Base-by-base conservation (phyloP, 2,888 invertebrate genomes). In the Drosophila phalerata region DNA sequence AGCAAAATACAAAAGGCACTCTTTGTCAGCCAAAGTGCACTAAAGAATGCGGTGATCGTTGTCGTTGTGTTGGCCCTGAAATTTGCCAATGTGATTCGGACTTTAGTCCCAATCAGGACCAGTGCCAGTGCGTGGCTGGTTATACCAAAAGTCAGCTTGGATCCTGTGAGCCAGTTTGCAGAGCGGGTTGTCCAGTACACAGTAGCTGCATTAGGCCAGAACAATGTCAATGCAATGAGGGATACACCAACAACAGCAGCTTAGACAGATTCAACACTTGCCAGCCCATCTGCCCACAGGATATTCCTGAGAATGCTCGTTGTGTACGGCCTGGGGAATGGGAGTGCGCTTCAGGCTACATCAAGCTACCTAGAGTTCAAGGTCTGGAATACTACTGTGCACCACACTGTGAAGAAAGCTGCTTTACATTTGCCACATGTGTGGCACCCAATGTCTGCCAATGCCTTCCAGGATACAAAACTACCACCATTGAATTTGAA, bases 341-440 rank as follows among this genome's bases (percentile, higher is more conserved):
- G 55, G 56, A 51, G 2, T 87, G 89, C 30, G 30, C 66, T 19
- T 5, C 10, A 1, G 85, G 82, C 2, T 84, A 79, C n/a, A 13
- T 47, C 8, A 72, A 63, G 10, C 32, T 63, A 0, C 40, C 19
- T 11, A 19, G 5, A 6, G 2, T 1, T 0, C 5, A 69, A 9
- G 34, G 22, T 1, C 5, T 3, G 2, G 28, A n/a, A 5, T 75
- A 45, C 9, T 58, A 57, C 8, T 86, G 86, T 64, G 63, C 72
- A 2, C 80, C 77, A 1, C 74, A 77, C 49, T 88, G 84, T 13
- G 37, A 58, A 40, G 43, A 60, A 1, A 80, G 79, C 37, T 78
- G 81, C 40, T 90, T 91, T 40, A 53, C 22, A 0, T 55, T 86
- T 40, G 73, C 79, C 0, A 82, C 85, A 3, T 93, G 92, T 57